Evolutionary conservation across 1,140 invertebrate species (phyloP).

Genomic region (Cepaea nemoralis): DNA sequence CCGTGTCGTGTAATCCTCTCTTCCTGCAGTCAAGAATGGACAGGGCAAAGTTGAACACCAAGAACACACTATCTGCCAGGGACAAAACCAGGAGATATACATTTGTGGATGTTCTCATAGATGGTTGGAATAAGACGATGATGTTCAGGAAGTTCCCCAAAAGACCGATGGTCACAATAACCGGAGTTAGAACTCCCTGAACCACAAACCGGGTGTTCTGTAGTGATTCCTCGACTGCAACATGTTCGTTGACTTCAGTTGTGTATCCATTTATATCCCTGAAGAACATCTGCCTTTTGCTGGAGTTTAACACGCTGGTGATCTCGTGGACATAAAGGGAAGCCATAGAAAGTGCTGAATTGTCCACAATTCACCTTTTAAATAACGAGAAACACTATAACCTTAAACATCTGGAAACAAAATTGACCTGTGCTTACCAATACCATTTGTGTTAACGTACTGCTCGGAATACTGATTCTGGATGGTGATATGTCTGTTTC

Average conservation of each 20-base stretch:
- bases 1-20: constrained; percentile 33
- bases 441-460: background rate
- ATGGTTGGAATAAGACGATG: constrained; percentile 77
- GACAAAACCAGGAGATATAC: constrained; percentile 81
- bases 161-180: constrained; percentile 71
- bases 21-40: constrained; percentile 57
- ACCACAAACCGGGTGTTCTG: constrained; percentile 57
- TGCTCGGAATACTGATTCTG: background rate
- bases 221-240: constrained; percentile 31
- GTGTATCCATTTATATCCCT: background rate
- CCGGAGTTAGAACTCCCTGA: constrained; percentile 56
- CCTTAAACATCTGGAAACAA: no score
- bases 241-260: background rate
- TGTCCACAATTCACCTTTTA: background rate
- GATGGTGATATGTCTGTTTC: background rate
- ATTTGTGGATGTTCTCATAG: constrained; percentile 84
- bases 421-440: background rate
- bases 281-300: background rate
- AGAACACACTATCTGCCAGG: constrained; percentile 80
- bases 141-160: constrained; percentile 64
- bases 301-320: background rate
- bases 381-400: background rate
- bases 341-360: background rate
- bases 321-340: background rate
- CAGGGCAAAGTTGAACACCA: constrained; percentile 74